A percentile compares a stretch with the other conserved stretches of the same genome.
These are phyloP conservation scores for Lepidurus apus DNA, from an alignment of 1,140 invertebrate genomes.

Conservation along the genomic window DNA sequence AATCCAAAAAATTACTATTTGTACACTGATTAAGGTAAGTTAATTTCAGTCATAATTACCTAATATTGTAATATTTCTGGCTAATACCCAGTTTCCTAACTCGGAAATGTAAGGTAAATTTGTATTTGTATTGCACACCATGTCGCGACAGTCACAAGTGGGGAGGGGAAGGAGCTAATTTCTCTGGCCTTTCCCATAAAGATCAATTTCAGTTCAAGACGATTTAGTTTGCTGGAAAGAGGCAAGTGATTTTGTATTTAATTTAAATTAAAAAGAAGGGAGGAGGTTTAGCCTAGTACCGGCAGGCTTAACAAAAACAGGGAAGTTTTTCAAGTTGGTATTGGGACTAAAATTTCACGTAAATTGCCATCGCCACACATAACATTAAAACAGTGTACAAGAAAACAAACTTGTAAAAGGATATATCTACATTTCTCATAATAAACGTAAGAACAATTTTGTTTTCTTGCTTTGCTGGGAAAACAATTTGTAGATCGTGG, in stretches of 20 bases:
- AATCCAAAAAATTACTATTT: neutral
- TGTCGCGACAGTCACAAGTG: no score
- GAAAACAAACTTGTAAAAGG: neutral
- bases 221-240: neutral
- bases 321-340: neutral
- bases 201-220: neutral
- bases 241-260: conserved; percentile 14
- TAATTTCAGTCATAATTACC: no score
- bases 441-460: neutral
- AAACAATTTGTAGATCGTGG: neutral
- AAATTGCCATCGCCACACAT: neutral
- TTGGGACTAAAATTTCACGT: neutral
- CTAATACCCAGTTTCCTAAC: no score
- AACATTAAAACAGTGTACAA: neutral
- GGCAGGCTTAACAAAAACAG: neutral
- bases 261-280: conserved; percentile 6
- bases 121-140: no score
- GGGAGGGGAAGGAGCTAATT: no score
- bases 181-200: no score
- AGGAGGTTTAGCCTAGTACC: conserved; percentile 5
- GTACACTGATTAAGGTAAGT: no score
- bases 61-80: no score
- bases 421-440: conserved; percentile 22
- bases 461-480: neutral
- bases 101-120: no score